These are phyloP conservation scores for Ichneumoninae sp. DNA, from an alignment of 2,888 invertebrate species.

Conservation along the genomic window DNA sequence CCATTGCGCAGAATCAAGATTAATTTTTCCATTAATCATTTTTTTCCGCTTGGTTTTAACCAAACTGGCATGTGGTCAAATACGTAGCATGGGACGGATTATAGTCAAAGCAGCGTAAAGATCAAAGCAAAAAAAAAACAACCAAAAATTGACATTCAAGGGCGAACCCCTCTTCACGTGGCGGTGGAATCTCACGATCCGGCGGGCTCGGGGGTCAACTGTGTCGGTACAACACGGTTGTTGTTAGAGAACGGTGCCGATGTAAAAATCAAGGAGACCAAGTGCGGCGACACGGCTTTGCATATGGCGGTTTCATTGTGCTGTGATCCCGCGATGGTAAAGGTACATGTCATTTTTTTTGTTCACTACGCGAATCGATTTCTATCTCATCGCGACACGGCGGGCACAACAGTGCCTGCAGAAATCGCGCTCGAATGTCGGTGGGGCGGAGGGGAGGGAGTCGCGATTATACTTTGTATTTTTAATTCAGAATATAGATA, in stretches of 20 bases:
- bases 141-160: conserved; percentile 66
- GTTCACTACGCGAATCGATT: background rate
- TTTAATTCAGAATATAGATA: background rate
- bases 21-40: background rate
- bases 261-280: conserved; percentile 71
- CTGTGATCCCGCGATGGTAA: conserved; percentile 76
- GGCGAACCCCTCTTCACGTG: conserved; percentile 78
- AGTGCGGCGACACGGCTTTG: conserved; percentile 76
- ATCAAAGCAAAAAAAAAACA: background rate
- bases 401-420: background rate
- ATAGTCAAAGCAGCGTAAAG: background rate
- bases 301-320: conserved; percentile 75
- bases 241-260: conserved; percentile 77
- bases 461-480: background rate
- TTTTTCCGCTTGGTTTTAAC: background rate
- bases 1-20: background rate
- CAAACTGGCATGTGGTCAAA: background rate
- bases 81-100: background rate
- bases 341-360: conserved; percentile 71
- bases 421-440: background rate
- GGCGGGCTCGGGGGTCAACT: conserved; percentile 51
- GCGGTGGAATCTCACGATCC: conserved; percentile 77
- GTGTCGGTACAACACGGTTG: conserved; percentile 70
- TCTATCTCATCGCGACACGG: background rate
- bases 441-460: background rate